Base-by-base conservation (phyloP, 2,113 vertebrate genomes). In the Athene cunicularia region DNA sequence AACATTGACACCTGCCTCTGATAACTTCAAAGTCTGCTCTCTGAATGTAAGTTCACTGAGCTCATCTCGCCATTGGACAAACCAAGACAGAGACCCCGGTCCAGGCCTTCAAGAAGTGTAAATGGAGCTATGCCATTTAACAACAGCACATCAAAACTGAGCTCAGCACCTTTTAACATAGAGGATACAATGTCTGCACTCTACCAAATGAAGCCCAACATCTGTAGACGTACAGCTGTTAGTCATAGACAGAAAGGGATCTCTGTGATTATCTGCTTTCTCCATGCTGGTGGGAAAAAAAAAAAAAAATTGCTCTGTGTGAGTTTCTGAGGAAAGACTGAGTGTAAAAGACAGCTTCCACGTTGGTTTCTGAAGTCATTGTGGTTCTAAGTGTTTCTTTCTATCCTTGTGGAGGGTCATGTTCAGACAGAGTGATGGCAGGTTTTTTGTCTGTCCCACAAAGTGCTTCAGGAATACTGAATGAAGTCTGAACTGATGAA, bases 1-100 rank as follows among this genome's bases (percentile, higher is more conserved):
- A 96, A 67, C 93, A 56, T 95, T 95, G 95, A 95, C 94, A 95
- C 94, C 53, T 96, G 80, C 56, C 81, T 95, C 84, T 87, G 90
- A 41, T 80, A 83, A 95, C 95, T 95, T 97, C 84, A 97, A 96
- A 97, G 91, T 63, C 73, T 79, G 6, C 41, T 86, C 83, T 91
- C 92, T 80, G 88, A 82, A 53, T 24, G 5, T 33, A 33, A 72
- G 73, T 95, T 96, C 94, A 88, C 88, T 86, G 73, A 95, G 73
- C 85, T 95, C 76, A 70, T 90, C 50, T 50, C 50, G 84, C 73
- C 63, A 95, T 92, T 90, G 84, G 94, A 93, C 74, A 87, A 95
- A 92, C 84, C 50, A 90, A 90, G 90, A 86, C 75, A 79, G 67
- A 93, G 83, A 81, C 72, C 74, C 30, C 0, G 0, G 56, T 67